phyloP scores from a whole-genome alignment of 2,113 vertebrate genomes.

The Empidonax alnorum region DNA sequence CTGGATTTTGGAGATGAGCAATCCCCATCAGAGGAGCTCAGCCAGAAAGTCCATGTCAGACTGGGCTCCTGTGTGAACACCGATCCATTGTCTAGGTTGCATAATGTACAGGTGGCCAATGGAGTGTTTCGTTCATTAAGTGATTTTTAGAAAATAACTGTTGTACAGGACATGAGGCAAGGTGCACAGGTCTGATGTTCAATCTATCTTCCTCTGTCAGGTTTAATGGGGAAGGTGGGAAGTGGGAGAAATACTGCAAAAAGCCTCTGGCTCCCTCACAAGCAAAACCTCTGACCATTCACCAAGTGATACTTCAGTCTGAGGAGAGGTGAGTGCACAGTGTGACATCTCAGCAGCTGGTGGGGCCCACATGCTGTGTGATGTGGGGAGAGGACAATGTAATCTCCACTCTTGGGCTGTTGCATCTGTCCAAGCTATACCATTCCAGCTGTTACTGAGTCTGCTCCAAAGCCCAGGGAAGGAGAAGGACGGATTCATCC shows the following conservation, averaged over 20 bases:
- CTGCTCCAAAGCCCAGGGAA: not conserved
- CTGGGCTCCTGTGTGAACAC: not conserved
- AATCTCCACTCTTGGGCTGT: not conserved
- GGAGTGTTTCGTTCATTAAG: not conserved
- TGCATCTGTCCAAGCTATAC: not conserved
- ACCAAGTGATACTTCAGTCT: not conserved
- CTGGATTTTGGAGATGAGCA: not conserved
- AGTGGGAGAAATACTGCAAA: not conserved
- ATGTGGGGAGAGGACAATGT: not conserved
- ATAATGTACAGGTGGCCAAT: rapidly evolving
- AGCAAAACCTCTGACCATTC: not conserved
- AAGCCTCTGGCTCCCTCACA: not conserved
- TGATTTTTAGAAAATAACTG: not conserved
- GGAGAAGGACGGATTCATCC: not conserved
- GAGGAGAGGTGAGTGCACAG: not conserved
- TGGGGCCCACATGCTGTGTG: not conserved
- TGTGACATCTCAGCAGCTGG: not conserved
- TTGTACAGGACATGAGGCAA: not conserved
- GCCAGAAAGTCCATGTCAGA: not conserved
- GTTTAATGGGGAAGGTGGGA: not conserved
- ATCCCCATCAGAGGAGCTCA: not conserved
- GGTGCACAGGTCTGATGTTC: not conserved
- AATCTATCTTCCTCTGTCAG: not conserved
- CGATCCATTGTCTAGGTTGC: not conserved
- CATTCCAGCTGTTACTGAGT: not conserved